Evolutionary conservation across 2,797 vertebrate genomes (phyloP).

Genomic region (Poliocrania exsul): DNA sequence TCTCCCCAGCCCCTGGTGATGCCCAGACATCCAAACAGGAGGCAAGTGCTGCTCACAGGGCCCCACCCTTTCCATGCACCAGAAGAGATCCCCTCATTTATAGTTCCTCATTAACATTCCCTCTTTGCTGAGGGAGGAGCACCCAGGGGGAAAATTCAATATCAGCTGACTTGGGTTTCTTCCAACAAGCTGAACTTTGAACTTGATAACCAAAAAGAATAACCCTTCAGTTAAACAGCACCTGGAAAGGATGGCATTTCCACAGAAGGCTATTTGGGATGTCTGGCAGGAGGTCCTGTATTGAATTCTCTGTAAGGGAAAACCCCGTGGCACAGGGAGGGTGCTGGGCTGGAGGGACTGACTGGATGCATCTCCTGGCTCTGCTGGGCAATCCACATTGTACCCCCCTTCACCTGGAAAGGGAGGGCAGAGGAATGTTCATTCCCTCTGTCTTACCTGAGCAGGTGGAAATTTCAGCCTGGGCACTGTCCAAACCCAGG

Average conservation of each 20-base stretch:
- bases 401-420: not conserved
- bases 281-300: not conserved
- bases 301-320: accelerated
- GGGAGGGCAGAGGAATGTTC: not conserved
- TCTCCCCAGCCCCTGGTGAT: not conserved
- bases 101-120: not conserved
- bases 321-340: accelerated
- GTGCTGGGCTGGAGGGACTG: not conserved
- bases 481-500: accelerated
- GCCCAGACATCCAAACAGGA: not conserved
- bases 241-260: not conserved
- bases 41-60: accelerated
- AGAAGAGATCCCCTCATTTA: not conserved
- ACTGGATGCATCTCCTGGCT: not conserved
- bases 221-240: not conserved
- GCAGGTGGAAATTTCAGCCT: not conserved
- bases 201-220: not conserved
- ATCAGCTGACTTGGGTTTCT: not conserved
- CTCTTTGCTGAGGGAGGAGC: not conserved
- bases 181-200: not conserved
- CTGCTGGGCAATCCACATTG: not conserved
- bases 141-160: not conserved
- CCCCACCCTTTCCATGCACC: not conserved
- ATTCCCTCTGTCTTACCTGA: not conserved
- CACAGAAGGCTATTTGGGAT: not conserved